Evolutionary conservation across 2,888 invertebrate species (phyloP).

Genomic region (Coenonympha arcania): DNA sequence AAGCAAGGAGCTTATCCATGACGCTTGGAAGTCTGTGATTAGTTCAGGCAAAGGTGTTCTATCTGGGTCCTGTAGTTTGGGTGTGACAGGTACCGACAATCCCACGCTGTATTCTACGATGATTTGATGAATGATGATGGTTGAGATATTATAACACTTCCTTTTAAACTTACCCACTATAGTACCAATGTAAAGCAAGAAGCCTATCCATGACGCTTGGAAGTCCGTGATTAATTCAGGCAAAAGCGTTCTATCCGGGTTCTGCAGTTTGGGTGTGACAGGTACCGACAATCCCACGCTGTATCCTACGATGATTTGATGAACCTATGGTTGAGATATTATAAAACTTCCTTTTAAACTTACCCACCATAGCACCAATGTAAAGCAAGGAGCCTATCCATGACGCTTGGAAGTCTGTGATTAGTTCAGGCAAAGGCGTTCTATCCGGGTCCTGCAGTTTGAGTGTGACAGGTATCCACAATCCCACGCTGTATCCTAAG

Average conservation of each 20-base stretch:
- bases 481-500: no score
- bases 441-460: slow-evolving; percentile 49
- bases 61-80: slow-evolving; percentile 47
- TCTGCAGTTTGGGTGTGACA: slow-evolving; percentile 56
- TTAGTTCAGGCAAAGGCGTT: slow-evolving; percentile 48
- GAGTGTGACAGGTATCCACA: no score
- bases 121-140: no score
- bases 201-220: slow-evolving; percentile 73
- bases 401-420: slow-evolving; percentile 56
- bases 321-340: slow-evolving; percentile 58
- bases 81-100: no score
- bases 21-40: slow-evolving; percentile 53
- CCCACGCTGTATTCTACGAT: no score
- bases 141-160: no score
- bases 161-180: slow-evolving; percentile 48
- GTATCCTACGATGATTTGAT: no score
- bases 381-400: slow-evolving; percentile 73
- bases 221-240: slow-evolving; percentile 42
- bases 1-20: slow-evolving; percentile 73
- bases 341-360: slow-evolving; percentile 42
- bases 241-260: slow-evolving; percentile 52
- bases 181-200: slow-evolving; percentile 67
- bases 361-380: slow-evolving; percentile 68
- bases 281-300: no score
- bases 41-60: slow-evolving; percentile 50